A percentile compares a stretch with the other conserved stretches of the same genome.
Conservation (phyloP, 2,888 invertebrate genomes). For the Pseudanteris insignis region DNA sequence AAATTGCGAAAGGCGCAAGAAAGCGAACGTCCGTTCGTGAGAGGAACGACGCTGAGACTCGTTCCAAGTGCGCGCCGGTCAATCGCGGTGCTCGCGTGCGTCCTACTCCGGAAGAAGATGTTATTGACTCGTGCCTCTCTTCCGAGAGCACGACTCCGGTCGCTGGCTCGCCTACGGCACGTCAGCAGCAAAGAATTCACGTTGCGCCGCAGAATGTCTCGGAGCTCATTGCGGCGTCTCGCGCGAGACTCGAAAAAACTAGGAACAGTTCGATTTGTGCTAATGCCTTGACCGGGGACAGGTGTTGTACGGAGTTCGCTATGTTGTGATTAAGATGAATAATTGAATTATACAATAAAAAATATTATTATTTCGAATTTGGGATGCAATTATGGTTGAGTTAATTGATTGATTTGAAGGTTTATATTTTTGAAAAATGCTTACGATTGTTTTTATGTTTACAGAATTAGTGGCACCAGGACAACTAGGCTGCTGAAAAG, state of each 20-base stretch:
- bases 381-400: conserved; percentile 9
- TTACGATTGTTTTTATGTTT: conserved; percentile 41
- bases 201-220: conserved; percentile 45
- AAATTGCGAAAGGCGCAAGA: conserved; percentile 51
- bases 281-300: too few species aligned
- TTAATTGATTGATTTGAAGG: background rate
- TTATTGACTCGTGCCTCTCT: conserved; percentile 61
- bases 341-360: too few species aligned
- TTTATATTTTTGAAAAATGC: background rate
- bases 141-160: conserved; percentile 63
- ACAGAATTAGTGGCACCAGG: conserved; percentile 59
- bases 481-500: conserved; percentile 63
- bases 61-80: conserved; percentile 12
- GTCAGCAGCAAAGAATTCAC: conserved; percentile 49
- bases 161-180: conserved; percentile 57
- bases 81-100: conserved; percentile 28
- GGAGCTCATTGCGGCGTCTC: conserved; percentile 50
- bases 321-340: too few species aligned
- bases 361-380: too few species aligned
- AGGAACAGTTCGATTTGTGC: too few species aligned
- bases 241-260: conserved; percentile 50
- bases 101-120: conserved; percentile 53
- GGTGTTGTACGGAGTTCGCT: too few species aligned
- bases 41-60: conserved; percentile 27
- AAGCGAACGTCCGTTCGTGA: conserved; percentile 48